phyloP scores from a whole-genome alignment of 2,888 invertebrate species.

The Eurytoma californica region DNA sequence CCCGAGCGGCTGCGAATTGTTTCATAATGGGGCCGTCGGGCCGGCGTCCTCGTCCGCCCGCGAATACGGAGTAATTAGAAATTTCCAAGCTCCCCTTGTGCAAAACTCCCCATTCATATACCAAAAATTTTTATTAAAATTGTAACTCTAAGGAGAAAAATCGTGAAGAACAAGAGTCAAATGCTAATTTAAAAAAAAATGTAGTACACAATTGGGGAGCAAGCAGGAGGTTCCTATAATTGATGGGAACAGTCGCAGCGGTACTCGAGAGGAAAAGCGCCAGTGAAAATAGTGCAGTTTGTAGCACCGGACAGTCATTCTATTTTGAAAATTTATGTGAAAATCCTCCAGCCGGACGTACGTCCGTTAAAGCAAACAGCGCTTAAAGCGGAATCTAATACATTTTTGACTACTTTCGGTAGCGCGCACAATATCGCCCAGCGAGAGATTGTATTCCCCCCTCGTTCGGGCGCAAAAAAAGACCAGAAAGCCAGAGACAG shows the following conservation, averaged over 20 bases:
- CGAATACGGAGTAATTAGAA: constrained; percentile 50
- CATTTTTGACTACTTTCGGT: constrained; percentile 23
- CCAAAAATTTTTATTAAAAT: too few relatives aligned
- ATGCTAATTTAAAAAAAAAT: too few relatives aligned
- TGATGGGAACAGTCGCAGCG: too few relatives aligned
- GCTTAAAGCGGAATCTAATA: constrained; percentile 11
- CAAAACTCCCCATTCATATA: neutral
- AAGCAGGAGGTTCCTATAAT: too few relatives aligned
- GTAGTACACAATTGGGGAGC: too few relatives aligned
- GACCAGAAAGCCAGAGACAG: neutral
- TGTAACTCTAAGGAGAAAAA: neutral
- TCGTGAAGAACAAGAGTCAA: too few relatives aligned
- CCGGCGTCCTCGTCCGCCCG: neutral
- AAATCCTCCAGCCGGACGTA: neutral
- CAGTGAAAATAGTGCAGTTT: neutral
- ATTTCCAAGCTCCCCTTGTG: constrained; percentile 11
- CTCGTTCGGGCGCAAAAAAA: neutral
- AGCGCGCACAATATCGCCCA: constrained; percentile 20
- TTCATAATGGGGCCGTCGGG: constrained; percentile 39
- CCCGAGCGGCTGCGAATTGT: constrained; percentile 44
- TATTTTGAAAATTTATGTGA: constrained; percentile 19
- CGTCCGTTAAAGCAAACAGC: constrained; percentile 16
- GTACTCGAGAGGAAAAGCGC: neutral
- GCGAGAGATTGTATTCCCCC: constrained; percentile 1
- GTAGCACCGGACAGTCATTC: neutral